phyloP scores from a whole-genome alignment of 1,140 invertebrate species.

The Heliconius melpomene region DNA sequence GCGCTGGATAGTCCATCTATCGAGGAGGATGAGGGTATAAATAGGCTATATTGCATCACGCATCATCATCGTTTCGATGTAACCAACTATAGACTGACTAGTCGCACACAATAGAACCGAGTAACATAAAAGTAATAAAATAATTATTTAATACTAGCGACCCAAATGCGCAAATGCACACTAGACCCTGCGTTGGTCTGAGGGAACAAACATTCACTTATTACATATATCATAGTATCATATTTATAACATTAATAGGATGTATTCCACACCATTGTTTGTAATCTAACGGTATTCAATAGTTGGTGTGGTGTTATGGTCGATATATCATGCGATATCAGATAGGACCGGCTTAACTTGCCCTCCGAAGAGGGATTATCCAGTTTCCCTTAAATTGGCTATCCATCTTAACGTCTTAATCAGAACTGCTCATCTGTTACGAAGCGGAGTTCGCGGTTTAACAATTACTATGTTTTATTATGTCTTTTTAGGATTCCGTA shows the following conservation, averaged over 20 bases:
- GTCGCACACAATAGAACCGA: no score
- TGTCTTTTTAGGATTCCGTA: background rate
- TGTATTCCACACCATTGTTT: background rate
- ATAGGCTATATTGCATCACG: no score
- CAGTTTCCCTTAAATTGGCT: slow-evolving; percentile 8
- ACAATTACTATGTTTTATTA: background rate
- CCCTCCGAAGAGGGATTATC: slow-evolving; percentile 4
- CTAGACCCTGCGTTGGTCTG: no score
- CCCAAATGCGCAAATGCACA: no score
- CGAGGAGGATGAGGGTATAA: no score
- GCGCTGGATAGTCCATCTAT: no score
- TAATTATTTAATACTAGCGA: no score
- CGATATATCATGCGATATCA: slow-evolving; percentile 10
- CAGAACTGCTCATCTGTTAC: slow-evolving; percentile 6
- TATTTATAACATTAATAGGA: background rate
- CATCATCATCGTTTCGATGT: no score
- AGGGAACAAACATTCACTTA: no score
- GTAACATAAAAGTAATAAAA: no score
- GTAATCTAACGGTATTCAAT: slow-evolving; percentile 2
- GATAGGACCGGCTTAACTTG: slow-evolving; percentile 1
- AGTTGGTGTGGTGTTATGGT: background rate
- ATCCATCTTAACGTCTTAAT: slow-evolving; percentile 10
- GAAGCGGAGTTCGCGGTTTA: background rate
- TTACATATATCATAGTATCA: no score
- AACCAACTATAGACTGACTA: no score